Percentiles rank a stretch among this genome's conserved stretches.
Evolutionary conservation across 2,797 vertebrate species (phyloP).

Genomic region (Epinephelus coioides): DNA sequence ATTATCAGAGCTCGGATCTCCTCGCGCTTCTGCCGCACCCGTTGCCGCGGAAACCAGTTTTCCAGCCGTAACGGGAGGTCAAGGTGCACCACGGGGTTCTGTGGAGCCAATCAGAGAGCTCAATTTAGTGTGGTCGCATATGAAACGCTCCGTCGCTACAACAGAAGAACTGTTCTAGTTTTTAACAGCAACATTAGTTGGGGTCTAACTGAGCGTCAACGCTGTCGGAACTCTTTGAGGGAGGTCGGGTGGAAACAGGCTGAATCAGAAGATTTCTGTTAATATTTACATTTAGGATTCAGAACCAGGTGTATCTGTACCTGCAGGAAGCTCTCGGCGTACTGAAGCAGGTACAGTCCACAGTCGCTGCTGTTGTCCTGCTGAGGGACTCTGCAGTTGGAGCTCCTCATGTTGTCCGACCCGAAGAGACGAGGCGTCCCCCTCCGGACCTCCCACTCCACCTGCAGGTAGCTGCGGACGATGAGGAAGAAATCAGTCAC

Average conservation of each 20-base stretch:
- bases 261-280: too few relatives aligned
- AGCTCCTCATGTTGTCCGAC: conserved; percentile 79
- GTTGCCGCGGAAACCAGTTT: conserved; percentile 92
- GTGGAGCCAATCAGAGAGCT: conserved; percentile 60
- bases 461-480: conserved; percentile 90
- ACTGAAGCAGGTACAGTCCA: conserved; percentile 95
- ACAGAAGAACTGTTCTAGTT: too few relatives aligned
- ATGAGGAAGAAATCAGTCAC: too few relatives aligned
- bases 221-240: too few relatives aligned
- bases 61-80: conserved; percentile 89
- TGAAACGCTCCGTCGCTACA: too few relatives aligned
- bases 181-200: too few relatives aligned
- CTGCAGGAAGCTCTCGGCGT: conserved; percentile 94
- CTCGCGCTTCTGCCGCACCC: conserved; percentile 91
- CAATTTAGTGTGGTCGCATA: not conserved
- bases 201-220: too few relatives aligned
- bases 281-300: too few relatives aligned
- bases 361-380: conserved; percentile 98
- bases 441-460: conserved; percentile 92
- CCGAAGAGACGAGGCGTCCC: conserved; percentile 87
- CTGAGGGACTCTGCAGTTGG: conserved; percentile 91
- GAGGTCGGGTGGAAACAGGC: too few relatives aligned
- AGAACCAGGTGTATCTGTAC: conserved; percentile 69
- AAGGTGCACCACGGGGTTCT: conserved; percentile 95
- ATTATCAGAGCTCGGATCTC: conserved; percentile 92